Percentiles rank a stretch among this genome's conserved stretches.
Conservation (phyloP, 2,113 vertebrate species). For the Festucalex cinctus region DNA sequence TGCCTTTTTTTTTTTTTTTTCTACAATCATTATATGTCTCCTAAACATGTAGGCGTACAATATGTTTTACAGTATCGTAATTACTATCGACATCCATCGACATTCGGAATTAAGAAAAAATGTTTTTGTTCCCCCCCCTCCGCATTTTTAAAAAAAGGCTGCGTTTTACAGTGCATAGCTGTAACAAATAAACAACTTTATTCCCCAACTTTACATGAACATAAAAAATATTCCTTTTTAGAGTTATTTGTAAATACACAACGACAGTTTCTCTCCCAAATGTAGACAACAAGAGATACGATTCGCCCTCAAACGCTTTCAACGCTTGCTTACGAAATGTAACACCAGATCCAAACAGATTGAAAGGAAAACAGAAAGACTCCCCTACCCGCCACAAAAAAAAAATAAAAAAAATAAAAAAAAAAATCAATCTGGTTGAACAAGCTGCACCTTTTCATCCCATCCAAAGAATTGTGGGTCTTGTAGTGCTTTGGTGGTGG, state of each 20-base stretch:
- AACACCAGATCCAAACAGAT: slow-evolving; percentile 76
- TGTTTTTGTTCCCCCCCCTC: not conserved
- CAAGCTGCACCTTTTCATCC: slow-evolving; percentile 80
- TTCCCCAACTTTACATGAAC: slow-evolving; percentile 95
- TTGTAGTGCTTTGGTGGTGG: slow-evolving; percentile 69
- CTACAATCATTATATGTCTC: slow-evolving; percentile 95
- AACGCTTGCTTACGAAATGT: slow-evolving; percentile 77
- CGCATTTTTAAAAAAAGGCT: slow-evolving; percentile 84
- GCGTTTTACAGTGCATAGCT: slow-evolving; percentile 99
- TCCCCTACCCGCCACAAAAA: not conserved
- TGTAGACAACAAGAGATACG: slow-evolving; percentile 81
- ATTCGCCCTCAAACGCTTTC: slow-evolving; percentile 42
- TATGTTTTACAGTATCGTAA: slow-evolving; percentile 83
- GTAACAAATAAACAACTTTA: slow-evolving; percentile 97
- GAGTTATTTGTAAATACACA: slow-evolving; percentile 91
- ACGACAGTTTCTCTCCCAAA: slow-evolving; percentile 83
- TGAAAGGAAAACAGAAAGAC: slow-evolving; percentile 41
- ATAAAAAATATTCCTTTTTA: slow-evolving; percentile 94
- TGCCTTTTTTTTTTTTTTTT: slow-evolving; percentile 37
- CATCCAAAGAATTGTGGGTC: slow-evolving; percentile 79
- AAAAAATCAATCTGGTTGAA: slow-evolving; percentile 67
- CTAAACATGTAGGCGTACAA: slow-evolving; percentile 92
- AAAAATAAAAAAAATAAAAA: not conserved
- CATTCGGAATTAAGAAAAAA: slow-evolving; percentile 99
- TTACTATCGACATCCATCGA: slow-evolving; percentile 83